Evolutionary conservation across 2,797 vertebrate species (phyloP).

Genomic region (Mallotus villosus): DNA sequence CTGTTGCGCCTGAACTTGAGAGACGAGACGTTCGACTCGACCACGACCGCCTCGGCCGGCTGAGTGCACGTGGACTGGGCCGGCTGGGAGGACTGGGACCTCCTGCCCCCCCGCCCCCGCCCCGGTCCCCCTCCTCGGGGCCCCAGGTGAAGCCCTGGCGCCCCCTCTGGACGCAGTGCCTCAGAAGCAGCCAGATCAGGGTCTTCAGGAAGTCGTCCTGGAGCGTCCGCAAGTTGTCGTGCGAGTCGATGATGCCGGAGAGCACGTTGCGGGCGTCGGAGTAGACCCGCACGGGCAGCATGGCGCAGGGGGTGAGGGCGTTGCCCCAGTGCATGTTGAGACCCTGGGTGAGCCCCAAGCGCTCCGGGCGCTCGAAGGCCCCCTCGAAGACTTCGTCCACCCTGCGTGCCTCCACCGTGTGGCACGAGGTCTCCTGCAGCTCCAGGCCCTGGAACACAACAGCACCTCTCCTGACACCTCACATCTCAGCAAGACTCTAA

Average conservation of each 20-base stretch:
- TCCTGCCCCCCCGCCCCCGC: constrained; percentile 53
- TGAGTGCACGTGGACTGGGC: constrained; percentile 61
- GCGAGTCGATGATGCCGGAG: constrained; percentile 94
- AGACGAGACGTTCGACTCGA: constrained; percentile 66
- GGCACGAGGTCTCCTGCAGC: constrained; percentile 96
- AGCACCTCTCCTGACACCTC: not conserved
- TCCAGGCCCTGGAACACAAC: constrained; percentile 85
- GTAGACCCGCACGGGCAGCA: constrained; percentile 86
- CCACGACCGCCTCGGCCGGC: constrained; percentile 57
- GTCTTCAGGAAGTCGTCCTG: constrained; percentile 92
- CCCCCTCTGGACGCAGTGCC: constrained; percentile 83
- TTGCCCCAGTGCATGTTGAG: constrained; percentile 91
- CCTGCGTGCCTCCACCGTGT: constrained; percentile 90
- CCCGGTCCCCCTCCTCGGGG: constrained; percentile 59
- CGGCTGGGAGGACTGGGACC: constrained; percentile 71
- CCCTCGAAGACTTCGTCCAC: constrained; percentile 95
- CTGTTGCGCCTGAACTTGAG: constrained; percentile 75
- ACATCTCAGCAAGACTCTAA: not conserved
- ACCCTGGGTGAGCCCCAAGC: constrained; percentile 70
- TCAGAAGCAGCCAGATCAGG: constrained; percentile 90
- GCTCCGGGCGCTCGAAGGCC: constrained; percentile 86
- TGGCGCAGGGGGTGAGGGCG: constrained; percentile 85
- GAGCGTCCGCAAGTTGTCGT: constrained; percentile 89
- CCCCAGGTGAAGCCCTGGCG: constrained; percentile 64
- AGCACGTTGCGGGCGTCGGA: constrained; percentile 91